phyloP scores from a whole-genome alignment of 2,113 vertebrate species.

The Laterallus jamaicensis region DNA sequence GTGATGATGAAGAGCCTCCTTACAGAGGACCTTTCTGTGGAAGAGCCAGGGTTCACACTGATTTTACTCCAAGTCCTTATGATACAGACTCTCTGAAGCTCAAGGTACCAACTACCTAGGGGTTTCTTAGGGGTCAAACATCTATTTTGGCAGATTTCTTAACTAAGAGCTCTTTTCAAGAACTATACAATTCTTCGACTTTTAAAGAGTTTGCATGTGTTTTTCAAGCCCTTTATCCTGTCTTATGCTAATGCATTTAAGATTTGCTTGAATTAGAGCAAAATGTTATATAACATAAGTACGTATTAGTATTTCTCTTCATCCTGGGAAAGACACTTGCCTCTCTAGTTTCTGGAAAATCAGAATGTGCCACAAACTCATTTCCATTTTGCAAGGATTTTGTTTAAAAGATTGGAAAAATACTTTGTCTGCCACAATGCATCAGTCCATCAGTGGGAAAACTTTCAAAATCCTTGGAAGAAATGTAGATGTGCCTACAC shows the following conservation, averaged over 20 bases:
- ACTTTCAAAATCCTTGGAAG: neutral
- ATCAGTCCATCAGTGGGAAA: neutral
- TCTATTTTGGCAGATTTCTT: neutral
- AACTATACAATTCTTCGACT: neutral
- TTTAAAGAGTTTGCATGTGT: neutral
- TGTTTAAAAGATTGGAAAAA: neutral
- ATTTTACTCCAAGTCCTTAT: slow-evolving; percentile 98
- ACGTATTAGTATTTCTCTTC: neutral
- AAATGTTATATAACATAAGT: neutral
- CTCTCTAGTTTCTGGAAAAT: neutral
- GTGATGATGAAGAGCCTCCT: slow-evolving; percentile 94
- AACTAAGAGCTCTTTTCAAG: neutral
- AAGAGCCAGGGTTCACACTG: slow-evolving; percentile 92
- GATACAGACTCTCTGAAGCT: slow-evolving; percentile 97
- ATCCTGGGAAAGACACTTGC: neutral
- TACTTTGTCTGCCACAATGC: neutral
- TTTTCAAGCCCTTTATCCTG: neutral
- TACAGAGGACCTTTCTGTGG: slow-evolving; percentile 98
- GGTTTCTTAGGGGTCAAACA: neutral
- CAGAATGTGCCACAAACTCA: neutral
- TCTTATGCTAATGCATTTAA: neutral
- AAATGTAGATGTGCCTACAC: neutral
- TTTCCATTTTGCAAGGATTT: neutral
- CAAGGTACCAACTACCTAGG: slow-evolving; percentile 79
- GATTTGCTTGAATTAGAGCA: neutral